A percentile compares a stretch with the other conserved stretches of the same genome.
These are phyloP conservation scores for Hypanus sabinus DNA, from an alignment of 2,113 vertebrate genomes.

Conservation along the genomic window DNA sequence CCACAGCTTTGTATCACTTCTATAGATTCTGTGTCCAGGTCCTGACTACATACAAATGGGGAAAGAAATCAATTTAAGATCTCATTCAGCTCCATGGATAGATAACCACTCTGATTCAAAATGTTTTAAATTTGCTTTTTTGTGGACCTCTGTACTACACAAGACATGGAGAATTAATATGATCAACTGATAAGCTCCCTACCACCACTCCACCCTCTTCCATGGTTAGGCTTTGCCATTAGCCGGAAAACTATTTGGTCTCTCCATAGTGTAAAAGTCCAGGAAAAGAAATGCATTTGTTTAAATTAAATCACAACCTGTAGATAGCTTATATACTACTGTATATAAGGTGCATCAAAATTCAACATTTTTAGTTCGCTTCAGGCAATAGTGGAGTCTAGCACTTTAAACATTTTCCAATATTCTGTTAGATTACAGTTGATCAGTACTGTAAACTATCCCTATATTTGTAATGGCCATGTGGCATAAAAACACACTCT, in stretches of 20 bases:
- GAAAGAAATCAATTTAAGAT: no score
- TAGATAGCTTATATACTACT: neutral
- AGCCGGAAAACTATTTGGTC: neutral
- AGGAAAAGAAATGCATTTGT: no score
- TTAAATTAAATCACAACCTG: neutral
- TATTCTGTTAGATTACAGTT: neutral
- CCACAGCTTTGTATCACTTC: no score
- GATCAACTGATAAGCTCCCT: neutral
- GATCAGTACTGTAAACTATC: neutral
- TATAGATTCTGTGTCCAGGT: no score
- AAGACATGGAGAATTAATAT: neutral
- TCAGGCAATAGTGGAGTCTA: neutral
- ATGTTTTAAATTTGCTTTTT: neutral
- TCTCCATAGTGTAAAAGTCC: neutral
- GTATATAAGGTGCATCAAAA: neutral
- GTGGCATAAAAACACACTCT: no score
- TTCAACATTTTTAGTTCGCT: neutral
- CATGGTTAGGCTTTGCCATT: neutral
- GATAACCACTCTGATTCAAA: no score
- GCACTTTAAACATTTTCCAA: neutral
- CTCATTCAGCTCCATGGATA: no score
- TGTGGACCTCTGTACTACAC: neutral
- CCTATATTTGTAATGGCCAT: no score
- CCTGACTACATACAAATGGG: no score
- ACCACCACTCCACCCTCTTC: neutral